phyloP scores from a whole-genome alignment of 2,113 vertebrate genomes.

The Hemibagrus wyckioides region DNA sequence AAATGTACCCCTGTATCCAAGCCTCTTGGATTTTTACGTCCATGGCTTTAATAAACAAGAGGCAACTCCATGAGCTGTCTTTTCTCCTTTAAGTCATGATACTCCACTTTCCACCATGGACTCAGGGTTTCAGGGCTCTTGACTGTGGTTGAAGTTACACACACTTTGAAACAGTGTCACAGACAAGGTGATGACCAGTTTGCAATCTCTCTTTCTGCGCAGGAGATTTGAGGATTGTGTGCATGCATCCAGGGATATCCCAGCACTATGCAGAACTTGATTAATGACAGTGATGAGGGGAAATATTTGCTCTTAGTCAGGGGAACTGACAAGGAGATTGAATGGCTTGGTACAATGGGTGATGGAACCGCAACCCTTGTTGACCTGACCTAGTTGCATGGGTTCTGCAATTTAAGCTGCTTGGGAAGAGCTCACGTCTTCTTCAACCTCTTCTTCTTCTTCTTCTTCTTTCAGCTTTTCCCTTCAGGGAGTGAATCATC shows the following conservation, averaged over 20 bases:
- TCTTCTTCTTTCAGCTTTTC: too few relatives aligned
- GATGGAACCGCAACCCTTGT: not conserved
- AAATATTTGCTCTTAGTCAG: not conserved
- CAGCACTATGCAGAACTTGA: not conserved
- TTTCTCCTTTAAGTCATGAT: too few relatives aligned
- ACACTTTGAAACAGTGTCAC: too few relatives aligned
- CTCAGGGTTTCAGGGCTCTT: too few relatives aligned
- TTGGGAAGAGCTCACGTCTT: not conserved
- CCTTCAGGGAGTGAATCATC: too few relatives aligned
- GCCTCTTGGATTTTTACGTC: not conserved
- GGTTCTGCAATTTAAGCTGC: too few relatives aligned
- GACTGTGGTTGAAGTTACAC: too few relatives aligned
- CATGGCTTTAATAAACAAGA: not conserved
- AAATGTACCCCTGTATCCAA: not conserved
- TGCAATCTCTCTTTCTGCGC: not conserved
- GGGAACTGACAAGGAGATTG: not conserved
- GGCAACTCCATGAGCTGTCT: not conserved
- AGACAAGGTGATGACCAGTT: too few relatives aligned
- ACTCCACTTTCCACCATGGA: too few relatives aligned
- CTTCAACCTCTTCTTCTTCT: too few relatives aligned
- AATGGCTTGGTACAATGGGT: not conserved
- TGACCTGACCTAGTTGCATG: too few relatives aligned
- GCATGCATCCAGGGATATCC: not conserved
- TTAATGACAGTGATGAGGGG: not conserved
- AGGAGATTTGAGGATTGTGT: not conserved